These are phyloP conservation scores for Prenolepis imparis DNA, from an alignment of 2,888 invertebrate genomes.

Conservation along the genomic window DNA sequence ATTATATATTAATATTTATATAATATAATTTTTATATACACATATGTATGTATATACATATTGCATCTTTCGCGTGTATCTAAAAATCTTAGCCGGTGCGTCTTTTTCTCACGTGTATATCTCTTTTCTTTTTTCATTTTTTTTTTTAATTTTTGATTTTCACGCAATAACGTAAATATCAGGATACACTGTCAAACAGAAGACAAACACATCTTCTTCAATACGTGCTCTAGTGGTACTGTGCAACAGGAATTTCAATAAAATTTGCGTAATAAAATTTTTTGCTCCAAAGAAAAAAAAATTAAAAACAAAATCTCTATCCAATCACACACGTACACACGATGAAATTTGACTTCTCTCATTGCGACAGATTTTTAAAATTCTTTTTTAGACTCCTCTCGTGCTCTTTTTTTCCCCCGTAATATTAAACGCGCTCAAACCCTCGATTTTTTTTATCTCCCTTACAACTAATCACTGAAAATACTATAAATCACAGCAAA, in stretches of 20 bases:
- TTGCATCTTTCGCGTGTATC: conserved; percentile 60
- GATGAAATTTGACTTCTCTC: conserved; percentile 29
- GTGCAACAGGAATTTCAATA: conserved; percentile 79
- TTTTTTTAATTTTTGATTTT: conserved; percentile 61
- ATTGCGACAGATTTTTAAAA: neutral
- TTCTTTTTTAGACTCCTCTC: neutral
- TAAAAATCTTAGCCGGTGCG: conserved; percentile 65
- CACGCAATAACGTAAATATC: conserved; percentile 65
- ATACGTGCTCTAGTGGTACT: conserved; percentile 76
- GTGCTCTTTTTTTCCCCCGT: conserved; percentile 19
- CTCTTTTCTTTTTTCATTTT: neutral
- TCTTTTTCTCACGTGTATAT: conserved; percentile 41
- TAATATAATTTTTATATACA: conserved; percentile 33
- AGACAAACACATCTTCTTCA: conserved; percentile 76
- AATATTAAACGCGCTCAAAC: conserved; percentile 21
- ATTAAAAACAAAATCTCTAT: neutral
- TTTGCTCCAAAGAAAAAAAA: conserved; percentile 12
- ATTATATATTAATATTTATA: conserved; percentile 39
- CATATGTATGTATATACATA: conserved; percentile 49
- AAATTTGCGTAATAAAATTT: conserved; percentile 52
- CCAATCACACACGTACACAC: conserved; percentile 29
- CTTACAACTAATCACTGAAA: conserved; percentile 77
- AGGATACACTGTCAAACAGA: conserved; percentile 76
- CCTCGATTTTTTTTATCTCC: conserved; percentile 61
- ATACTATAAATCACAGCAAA: conserved; percentile 80